These are phyloP conservation scores for Tenrec ecaudatus DNA, from an alignment of 2,113 vertebrate genomes.

Conservation along the genomic window DNA sequence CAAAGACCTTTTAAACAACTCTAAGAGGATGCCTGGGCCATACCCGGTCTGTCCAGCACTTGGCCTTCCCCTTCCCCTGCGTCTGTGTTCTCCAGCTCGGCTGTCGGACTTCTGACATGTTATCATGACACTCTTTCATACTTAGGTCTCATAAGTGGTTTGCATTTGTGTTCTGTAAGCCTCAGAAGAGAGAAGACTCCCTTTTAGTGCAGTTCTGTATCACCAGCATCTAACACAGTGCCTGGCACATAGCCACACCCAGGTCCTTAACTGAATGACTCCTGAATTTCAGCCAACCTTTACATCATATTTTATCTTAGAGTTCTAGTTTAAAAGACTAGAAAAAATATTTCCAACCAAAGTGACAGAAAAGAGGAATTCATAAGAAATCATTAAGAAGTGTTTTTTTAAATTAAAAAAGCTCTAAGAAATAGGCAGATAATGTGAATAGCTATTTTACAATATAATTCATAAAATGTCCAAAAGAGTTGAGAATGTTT, in stretches of 20 bases:
- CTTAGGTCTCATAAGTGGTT: not conserved
- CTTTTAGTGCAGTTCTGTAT: not conserved
- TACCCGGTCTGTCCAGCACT: not conserved
- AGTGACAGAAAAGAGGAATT: conserved; percentile 11
- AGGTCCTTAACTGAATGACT: not conserved
- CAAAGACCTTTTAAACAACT: not conserved
- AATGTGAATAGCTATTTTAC: not conserved
- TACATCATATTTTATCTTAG: not conserved
- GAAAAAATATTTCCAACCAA: conserved; percentile 25
- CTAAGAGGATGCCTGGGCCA: not conserved
- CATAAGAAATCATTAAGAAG: not conserved
- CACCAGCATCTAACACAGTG: not conserved
- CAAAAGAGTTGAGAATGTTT: conserved; percentile 15
- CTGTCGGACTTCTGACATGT: not conserved
- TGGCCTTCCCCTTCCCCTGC: not conserved
- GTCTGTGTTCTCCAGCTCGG: too few relatives aligned
- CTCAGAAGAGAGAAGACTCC: not conserved
- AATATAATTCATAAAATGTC: conserved; percentile 32
- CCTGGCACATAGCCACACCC: not conserved
- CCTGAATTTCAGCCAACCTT: not conserved
- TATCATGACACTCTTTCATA: not conserved
- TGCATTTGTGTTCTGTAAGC: not conserved
- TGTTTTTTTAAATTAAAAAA: not conserved
- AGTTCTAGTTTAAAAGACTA: conserved; percentile 35
- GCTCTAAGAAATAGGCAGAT: not conserved